phyloP scores from a whole-genome alignment of 2,797 vertebrate species.

The Lagocephalus sceleratus region DNA sequence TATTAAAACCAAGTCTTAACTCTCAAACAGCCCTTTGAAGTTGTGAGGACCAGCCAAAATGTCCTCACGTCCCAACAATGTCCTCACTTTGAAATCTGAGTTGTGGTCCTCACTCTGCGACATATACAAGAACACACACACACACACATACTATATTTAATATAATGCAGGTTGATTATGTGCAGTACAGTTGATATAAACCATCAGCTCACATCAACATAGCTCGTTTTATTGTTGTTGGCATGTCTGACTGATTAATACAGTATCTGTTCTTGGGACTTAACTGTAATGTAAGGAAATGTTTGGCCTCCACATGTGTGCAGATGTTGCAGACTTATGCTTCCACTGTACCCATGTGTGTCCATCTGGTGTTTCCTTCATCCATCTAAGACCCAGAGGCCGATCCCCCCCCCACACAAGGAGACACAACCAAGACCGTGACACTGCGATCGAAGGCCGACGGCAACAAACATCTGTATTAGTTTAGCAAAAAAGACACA shows the following conservation, averaged over 20 bases:
- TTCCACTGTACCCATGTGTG: constrained; percentile 19
- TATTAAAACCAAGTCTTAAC: not conserved
- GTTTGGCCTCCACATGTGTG: constrained; percentile 33
- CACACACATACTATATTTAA: not conserved
- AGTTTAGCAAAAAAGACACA: constrained; percentile 48
- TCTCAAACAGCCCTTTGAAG: too few relatives aligned
- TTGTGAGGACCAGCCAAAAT: too few relatives aligned
- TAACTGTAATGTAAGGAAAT: constrained; percentile 8
- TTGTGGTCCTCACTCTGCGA: too few relatives aligned
- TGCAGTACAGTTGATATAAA: constrained; percentile 15
- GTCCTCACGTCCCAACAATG: too few relatives aligned
- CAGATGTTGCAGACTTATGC: constrained; percentile 25
- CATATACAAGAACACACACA: too few relatives aligned
- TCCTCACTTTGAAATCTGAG: too few relatives aligned
- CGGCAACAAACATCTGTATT: constrained; percentile 62
- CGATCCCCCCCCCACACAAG: constrained; percentile 27
- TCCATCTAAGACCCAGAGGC: constrained; percentile 37
- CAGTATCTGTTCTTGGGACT: constrained; percentile 20
- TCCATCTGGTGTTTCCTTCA: constrained; percentile 43
- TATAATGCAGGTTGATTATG: not conserved
- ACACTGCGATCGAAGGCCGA: constrained; percentile 48
- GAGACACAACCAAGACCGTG: constrained; percentile 51
- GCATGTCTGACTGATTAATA: constrained; percentile 38
- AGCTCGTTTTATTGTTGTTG: constrained; percentile 33
- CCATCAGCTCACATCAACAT: constrained; percentile 15